A percentile compares a stretch with the other conserved stretches of the same genome.
Conservation (phyloP, 2,888 invertebrate species). For the Drosophila rubida region DNA sequence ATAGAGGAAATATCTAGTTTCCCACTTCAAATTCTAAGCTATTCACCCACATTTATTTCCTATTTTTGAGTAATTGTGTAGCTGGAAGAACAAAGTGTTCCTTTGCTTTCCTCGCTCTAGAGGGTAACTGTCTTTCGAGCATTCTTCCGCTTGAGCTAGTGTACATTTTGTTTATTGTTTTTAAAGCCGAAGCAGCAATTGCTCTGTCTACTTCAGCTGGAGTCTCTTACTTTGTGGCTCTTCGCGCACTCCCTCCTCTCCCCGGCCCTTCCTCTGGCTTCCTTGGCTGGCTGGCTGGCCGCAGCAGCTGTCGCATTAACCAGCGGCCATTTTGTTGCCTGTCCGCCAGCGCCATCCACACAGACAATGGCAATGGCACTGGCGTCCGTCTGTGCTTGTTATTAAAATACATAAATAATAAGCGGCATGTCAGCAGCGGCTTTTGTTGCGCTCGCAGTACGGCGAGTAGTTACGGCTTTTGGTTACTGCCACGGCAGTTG, state of each 20-base stretch:
- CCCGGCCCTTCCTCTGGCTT: constrained; percentile 5
- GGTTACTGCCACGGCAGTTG: constrained; percentile 30
- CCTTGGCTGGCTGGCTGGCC: constrained; percentile 52
- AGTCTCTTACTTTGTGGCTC: constrained; percentile 39
- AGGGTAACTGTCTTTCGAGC: constrained; percentile 20
- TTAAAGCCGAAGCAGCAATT: constrained; percentile 47
- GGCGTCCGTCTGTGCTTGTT: constrained; percentile 71
- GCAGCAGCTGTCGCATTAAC: constrained; percentile 81
- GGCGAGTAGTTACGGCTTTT: constrained; percentile 40
- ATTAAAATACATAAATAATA: constrained; percentile 81
- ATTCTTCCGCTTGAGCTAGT: neutral
- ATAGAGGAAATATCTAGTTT: too few species aligned
- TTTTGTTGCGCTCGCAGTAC: constrained; percentile 60
- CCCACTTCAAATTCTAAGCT: too few species aligned
- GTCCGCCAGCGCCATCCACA: constrained; percentile 48
- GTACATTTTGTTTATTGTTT: constrained; percentile 60
- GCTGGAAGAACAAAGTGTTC: too few species aligned
- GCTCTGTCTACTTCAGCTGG: constrained; percentile 43
- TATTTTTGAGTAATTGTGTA: too few species aligned
- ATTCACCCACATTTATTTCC: too few species aligned
- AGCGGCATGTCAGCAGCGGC: constrained; percentile 82
- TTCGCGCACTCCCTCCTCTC: neutral
- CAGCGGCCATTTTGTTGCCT: constrained; percentile 77
- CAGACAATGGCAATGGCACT: constrained; percentile 49
- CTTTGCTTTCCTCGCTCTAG: neutral